Base-by-base conservation (phyloP, 2,888 invertebrate species). In the Syrphus vitripennis region DNA sequence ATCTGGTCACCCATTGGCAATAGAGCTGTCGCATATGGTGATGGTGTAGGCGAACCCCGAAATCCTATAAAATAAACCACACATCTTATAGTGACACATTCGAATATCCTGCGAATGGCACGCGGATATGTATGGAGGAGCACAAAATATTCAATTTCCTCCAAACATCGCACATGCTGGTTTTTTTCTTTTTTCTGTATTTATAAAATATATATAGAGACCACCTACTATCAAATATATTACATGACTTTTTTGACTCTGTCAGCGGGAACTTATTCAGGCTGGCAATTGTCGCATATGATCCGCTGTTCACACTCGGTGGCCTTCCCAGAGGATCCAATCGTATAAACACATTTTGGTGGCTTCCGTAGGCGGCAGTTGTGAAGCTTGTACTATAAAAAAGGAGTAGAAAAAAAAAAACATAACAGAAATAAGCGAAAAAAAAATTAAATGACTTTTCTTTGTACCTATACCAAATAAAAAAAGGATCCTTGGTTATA, bases 271-370 rank as follows among this genome's bases (percentile, higher is more conserved):
- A 95, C 91, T 96, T 96, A 90, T 96, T 96, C 89, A 96, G 94
- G 91, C 96, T 96, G 79, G 96, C 96, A 89, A 97, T 97, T 53
- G 97, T 97, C 53, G 97, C 97, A 90, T 97, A 97, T 89, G 96
- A 96, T 87, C 96, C 96, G 76, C 96, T 96, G 88, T 94, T 95
- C 29, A 95, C 95, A 90, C 96, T 96, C 72, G 96, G 95, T 65
- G 96, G 95, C 84, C 96, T 93, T 29, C 95, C 95, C 53, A 95
- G 93, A 9, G 96, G 95, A 90, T 96, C 96, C 89, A 96, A 93
- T 65, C 96, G 94, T 40, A 96, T 95, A 88, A 96, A 94, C 74
- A 96, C 96, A 90, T 95, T 96, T 91, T 95, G 96, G 92, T 95
- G 96, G 89, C 95, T 96, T 90, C 94, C 96, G 91, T 96, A 95